A percentile compares a stretch with the other conserved stretches of the same genome.
phyloP scores from a whole-genome alignment of 1,140 invertebrate genomes.

The Atta colombica region DNA sequence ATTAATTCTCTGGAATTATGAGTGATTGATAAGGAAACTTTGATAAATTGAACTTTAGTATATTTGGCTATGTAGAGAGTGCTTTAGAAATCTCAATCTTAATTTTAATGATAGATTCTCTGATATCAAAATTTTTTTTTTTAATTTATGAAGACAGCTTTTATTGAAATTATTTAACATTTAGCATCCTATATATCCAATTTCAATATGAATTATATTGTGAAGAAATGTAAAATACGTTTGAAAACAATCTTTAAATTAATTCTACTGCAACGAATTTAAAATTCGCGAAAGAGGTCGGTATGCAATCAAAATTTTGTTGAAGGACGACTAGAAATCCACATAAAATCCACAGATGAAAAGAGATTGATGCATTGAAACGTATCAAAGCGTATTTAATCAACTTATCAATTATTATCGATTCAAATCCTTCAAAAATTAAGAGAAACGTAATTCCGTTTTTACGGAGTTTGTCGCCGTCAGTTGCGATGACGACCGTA shows the following conservation, averaged over 20 bases:
- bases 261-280: background rate
- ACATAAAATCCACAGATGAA: background rate
- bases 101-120: background rate
- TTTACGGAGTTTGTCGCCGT: slow-evolving; percentile 13
- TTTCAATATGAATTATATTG: background rate
- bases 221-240: background rate
- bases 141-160: background rate
- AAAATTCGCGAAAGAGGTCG: background rate
- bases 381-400: slow-evolving; percentile 24
- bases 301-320: slow-evolving; percentile 14
- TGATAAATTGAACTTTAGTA: background rate
- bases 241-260: background rate
- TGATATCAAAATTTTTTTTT: background rate
- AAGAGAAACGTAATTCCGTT: slow-evolving; percentile 2
- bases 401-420: slow-evolving; percentile 35
- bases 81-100: background rate
- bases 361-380: slow-evolving; percentile 5
- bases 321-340: background rate
- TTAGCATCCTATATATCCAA: background rate
- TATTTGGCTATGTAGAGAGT: background rate
- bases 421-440: slow-evolving; percentile 1
- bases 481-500: slow-evolving; percentile 11
- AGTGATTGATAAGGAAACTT: background rate
- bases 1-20: background rate
- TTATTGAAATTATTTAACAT: background rate